Evolutionary conservation across 2,888 invertebrate species (phyloP), one percentile per base, ranked within the genome.

Genomic region (Drosophila emarginata): DNA sequence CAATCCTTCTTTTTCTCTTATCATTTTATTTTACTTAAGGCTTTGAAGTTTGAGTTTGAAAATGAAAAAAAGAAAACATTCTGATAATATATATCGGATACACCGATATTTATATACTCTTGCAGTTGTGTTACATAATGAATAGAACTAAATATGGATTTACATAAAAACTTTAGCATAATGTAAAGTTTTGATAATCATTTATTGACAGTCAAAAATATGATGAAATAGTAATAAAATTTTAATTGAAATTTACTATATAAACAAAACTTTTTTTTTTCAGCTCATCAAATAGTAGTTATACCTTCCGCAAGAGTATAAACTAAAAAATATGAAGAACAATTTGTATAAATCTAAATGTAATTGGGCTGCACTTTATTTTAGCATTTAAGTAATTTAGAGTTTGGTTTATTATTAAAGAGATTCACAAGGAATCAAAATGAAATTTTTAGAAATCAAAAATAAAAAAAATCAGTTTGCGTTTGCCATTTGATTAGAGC

Each of bases 291-390:
- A 2, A 23, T 40, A 11, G 15, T 15, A 6, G 2, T 7, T 26
- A 5, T 26, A 6, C 5, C 32, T 45, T 21, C 14, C 12, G 45
- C 45, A 45, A 45, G 45, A 5, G 45, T 45, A 45, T 45, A 1
- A 21, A 45, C 14, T 45, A 2, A 21, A 21, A 45, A 4, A 4
- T 28, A 45, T 18, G 1, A 14, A 4, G 1, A 1, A 59, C n/a
- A 40, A 18, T 50, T 61, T 53, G 53, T 61, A 32, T 28, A 36
- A 18, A 23, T 14, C 1, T 28, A 53, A 70, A 50, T 58, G 62
- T 64, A 63, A 59, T 59, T 78, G 87, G 82, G 81, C 87, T 81
- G 87, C 81, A 78, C 87, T 84, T 87, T 67, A 45, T 6, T 67
- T 78, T 83, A 84, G 85, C 63, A 45, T 62, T 68, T 87, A 87